Conservation (phyloP, 2,113 vertebrate species). For the Ageneiosus marmoratus region DNA sequence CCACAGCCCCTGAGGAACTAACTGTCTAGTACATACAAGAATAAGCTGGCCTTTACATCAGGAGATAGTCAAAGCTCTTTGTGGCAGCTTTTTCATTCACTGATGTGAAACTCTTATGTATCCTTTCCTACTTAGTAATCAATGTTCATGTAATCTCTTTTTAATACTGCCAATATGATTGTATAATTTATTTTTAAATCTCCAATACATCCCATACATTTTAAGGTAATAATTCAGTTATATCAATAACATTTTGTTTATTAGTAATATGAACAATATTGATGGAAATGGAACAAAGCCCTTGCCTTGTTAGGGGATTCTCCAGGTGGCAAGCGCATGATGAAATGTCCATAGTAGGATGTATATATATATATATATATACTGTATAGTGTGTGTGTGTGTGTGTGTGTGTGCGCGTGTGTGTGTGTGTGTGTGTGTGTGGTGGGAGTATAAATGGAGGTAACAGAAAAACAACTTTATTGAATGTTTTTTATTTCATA, state of each 20-base stretch:
- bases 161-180: not conserved
- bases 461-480: not conserved
- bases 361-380: too few relatives aligned
- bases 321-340: not conserved
- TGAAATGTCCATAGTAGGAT: not conserved
- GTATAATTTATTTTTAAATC: not conserved
- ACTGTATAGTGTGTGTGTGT: not conserved
- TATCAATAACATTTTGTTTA: not conserved
- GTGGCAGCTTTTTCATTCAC: conserved; percentile 51
- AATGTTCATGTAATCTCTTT: not conserved
- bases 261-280: not conserved
- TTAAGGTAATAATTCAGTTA: too few relatives aligned
- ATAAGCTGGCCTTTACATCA: conserved; percentile 72
- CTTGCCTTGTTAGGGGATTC: not conserved
- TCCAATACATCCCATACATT: not conserved
- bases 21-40: conserved; percentile 72
- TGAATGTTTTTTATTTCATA: not conserved
- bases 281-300: not conserved
- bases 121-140: not conserved
- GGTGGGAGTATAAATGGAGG: not conserved
- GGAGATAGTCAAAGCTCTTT: conserved; percentile 54
- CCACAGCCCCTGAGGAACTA: conserved; percentile 67
- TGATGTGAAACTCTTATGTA: conserved; percentile 16
- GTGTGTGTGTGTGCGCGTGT: too few relatives aligned
- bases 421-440: not conserved